Conservation (phyloP, 2,888 invertebrate species). For the Clostera curtula region DNA sequence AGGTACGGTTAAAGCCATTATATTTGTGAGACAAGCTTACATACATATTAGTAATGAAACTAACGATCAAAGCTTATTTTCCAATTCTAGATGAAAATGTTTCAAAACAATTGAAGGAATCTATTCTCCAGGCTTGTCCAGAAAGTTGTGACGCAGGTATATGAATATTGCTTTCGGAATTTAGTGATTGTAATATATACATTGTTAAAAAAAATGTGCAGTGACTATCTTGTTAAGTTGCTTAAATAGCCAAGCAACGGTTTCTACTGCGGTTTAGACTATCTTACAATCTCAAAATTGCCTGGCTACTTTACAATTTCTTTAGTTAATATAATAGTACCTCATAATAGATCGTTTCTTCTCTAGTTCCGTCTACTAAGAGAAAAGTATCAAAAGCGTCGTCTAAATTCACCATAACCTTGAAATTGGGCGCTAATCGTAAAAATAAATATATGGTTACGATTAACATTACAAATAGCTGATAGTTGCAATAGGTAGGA, state of each 20-base stretch:
- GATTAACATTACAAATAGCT: conserved; percentile 39
- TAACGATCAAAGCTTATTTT: conserved; percentile 13
- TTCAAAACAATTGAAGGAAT: conserved; percentile 31
- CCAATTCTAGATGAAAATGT: conserved; percentile 31
- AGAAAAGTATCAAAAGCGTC: conserved; percentile 28
- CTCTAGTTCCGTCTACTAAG: conserved; percentile 27
- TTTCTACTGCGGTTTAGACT: too few species aligned
- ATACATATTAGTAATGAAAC: background rate
- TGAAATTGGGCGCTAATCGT: conserved; percentile 40
- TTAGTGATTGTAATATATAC: background rate
- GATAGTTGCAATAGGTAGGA: conserved; percentile 39
- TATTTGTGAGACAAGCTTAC: background rate
- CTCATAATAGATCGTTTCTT: conserved; percentile 27
- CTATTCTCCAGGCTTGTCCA: conserved; percentile 32
- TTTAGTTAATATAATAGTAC: too few species aligned
- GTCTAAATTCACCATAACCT: conserved; percentile 44
- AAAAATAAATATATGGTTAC: conserved; percentile 41
- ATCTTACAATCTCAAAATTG: too few species aligned
- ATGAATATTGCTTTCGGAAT: conserved; percentile 1
- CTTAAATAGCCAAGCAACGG: background rate
- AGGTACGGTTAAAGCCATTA: conserved; percentile 24
- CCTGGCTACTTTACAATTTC: too few species aligned
- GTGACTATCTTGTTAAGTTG: background rate
- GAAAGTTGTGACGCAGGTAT: conserved; percentile 37
- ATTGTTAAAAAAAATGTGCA: background rate